Evolutionary conservation across 2,113 vertebrate genomes (phyloP).

Genomic region (Phaetusa simplex): DNA sequence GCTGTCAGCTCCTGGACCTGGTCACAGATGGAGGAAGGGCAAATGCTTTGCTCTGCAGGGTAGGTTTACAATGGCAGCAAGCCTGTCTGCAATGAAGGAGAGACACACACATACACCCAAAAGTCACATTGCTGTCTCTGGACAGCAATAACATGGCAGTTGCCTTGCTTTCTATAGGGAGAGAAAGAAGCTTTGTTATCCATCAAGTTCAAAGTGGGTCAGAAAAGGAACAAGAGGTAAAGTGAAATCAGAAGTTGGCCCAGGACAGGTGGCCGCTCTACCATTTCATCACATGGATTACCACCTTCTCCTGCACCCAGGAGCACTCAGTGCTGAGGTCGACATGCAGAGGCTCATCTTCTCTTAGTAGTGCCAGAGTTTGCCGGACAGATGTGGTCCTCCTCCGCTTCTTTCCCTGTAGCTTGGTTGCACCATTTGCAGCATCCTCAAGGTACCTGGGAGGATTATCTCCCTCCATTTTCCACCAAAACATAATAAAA

Average conservation of each 20-base stretch:
- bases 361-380: neutral
- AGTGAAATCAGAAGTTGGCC: neutral
- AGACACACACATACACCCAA: neutral
- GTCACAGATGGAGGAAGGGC: neutral
- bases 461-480: neutral
- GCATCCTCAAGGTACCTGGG: neutral
- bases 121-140: neutral
- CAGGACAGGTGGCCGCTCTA: neutral
- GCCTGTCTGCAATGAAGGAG: conserved; percentile 73
- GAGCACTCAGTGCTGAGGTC: neutral
- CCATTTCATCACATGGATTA: neutral
- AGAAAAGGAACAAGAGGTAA: conserved; percentile 1
- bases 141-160: conserved; percentile 45
- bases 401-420: neutral
- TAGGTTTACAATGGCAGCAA: neutral
- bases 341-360: neutral
- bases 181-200: neutral
- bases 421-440: neutral
- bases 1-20: neutral
- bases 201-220: neutral
- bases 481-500: conserved; percentile 4
- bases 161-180: neutral
- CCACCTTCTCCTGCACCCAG: neutral
- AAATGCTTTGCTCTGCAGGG: neutral
- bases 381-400: neutral